Evolutionary conservation across 1,140 invertebrate species (phyloP).

Genomic region (Drosophila truncata): DNA sequence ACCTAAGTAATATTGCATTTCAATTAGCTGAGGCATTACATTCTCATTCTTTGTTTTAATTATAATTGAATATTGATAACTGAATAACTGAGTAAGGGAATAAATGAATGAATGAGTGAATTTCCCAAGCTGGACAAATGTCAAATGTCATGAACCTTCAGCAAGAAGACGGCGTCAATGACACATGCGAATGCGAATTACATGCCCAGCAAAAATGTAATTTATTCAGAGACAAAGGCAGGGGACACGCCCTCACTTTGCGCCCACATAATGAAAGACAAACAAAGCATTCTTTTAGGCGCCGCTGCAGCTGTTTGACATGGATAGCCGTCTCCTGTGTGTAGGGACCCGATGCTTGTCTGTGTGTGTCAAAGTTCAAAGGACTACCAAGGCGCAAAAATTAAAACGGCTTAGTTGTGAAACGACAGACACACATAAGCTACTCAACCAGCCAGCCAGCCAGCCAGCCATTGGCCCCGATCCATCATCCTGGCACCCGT

Average conservation of each 20-base stretch:
- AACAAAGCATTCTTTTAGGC: conserved; percentile 75
- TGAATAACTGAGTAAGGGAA: conserved; percentile 8
- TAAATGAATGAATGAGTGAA: conserved; percentile 7
- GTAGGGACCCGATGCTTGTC: conserved; percentile 1
- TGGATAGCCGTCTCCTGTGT: conserved; percentile 7
- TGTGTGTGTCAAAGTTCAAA: conserved; percentile 64
- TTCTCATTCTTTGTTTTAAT: conserved; percentile 4
- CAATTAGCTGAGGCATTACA: conserved; percentile 19
- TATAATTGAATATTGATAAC: conserved; percentile 65
- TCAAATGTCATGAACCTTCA: conserved; percentile 28
- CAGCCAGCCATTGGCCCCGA: conserved; percentile 7
- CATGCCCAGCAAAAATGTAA: conserved; percentile 35
- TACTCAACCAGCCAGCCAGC: neutral
- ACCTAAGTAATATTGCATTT: conserved; percentile 22
- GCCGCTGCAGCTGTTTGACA: conserved; percentile 46
- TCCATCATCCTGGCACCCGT: conserved; percentile 35
- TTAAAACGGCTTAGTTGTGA: conserved; percentile 63
- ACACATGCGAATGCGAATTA: conserved; percentile 50
- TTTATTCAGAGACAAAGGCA: conserved; percentile 52
- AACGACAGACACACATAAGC: conserved; percentile 16
- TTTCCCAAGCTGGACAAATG: conserved; percentile 19
- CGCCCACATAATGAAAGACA: conserved; percentile 71
- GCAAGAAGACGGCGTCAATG: conserved; percentile 30
- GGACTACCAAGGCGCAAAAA: conserved; percentile 61
- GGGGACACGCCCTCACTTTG: conserved; percentile 6